Percentiles rank a stretch among this genome's conserved stretches.
Evolutionary conservation across 2,888 invertebrate species (phyloP).

Genomic region (Chouioia cunea): DNA sequence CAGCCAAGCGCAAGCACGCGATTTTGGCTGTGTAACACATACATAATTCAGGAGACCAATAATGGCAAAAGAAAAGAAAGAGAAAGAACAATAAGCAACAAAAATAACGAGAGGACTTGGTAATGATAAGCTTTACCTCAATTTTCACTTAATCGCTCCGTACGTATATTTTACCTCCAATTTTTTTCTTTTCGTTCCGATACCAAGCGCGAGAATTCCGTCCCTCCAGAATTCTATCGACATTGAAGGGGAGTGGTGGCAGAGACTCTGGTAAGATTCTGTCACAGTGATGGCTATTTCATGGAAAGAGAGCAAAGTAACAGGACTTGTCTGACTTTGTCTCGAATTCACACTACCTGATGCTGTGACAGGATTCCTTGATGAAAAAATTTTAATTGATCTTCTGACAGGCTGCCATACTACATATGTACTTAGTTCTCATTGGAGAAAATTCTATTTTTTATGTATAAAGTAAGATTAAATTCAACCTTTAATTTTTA

Average conservation of each 20-base stretch:
- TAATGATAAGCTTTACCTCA: slow-evolving; percentile 33
- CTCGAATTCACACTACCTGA: no score
- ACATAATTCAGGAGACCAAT: slow-evolving; percentile 35
- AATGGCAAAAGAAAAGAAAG: background rate
- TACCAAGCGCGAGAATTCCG: slow-evolving; percentile 12
- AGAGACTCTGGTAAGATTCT: slow-evolving; percentile 1
- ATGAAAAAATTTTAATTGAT: no score
- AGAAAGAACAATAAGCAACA: background rate
- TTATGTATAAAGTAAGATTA: no score
- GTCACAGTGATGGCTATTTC: background rate
- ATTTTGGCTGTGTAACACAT: slow-evolving; percentile 3
- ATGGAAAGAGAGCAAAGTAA: no score
- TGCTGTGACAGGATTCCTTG: no score
- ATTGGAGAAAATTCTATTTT: no score
- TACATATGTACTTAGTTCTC: no score
- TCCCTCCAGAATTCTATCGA: background rate
- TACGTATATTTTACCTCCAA: background rate
- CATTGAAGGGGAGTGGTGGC: background rate
- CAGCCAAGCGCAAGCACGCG: background rate
- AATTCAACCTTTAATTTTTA: no score
- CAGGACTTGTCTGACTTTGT: no score
- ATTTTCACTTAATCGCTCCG: slow-evolving; percentile 33
- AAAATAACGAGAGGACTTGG: background rate
- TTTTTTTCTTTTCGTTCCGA: background rate
- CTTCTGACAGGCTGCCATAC: no score